Evolutionary conservation across 2,797 vertebrate species (phyloP), one percentile per base, ranked within the genome.

Genomic region (Mareca penelope): DNA sequence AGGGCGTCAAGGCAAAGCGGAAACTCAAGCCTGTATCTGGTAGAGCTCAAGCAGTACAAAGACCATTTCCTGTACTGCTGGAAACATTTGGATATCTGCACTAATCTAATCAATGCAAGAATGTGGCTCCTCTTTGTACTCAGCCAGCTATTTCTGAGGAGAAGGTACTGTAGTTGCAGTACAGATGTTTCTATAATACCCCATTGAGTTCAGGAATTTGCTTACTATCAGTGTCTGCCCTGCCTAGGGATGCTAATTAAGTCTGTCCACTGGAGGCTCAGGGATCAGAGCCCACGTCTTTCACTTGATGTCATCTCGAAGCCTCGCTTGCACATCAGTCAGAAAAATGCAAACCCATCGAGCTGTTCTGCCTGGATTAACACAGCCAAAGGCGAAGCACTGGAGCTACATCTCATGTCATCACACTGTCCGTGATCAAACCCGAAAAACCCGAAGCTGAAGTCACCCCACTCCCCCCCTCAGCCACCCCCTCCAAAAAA

Each of bases 81-180:
- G 95, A 94, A 96, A 94, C 93, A 80, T 88, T 92, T 91, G 96
- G 94, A 72, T 94, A 96, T 96, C 96, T 92, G 94, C 84, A 11
- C 86, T 95, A 93, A 97, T 96, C 96, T 97, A 96, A 97, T 97
- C 96, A 97, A 96, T 93, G 93, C 92, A 96, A 95, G 94, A 97
- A 97, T 95, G 96, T 69, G 94, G 50, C 92, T 97, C 78, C 88
- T 82, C 91, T 97, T 96, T 97, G 96, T 97, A 94, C 93, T 97
- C 94, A 85, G 95, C 89, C 92, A 95, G 96, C 86, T 68, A 86
- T 80, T 94, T 90, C 94, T 80, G 89, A 89, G 78, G 65, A 87
- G 96, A 96, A 96, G 95, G 96, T 95, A 85, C 80, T 81, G 88
- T 22, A 89, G 90, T 75, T 75, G 71, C 87, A 79, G 21, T 90